Percentiles rank a stretch among this genome's conserved stretches.
These are phyloP conservation scores for Tinea pellionella DNA, from an alignment of 2,888 invertebrate genomes.

Conservation along the genomic window DNA sequence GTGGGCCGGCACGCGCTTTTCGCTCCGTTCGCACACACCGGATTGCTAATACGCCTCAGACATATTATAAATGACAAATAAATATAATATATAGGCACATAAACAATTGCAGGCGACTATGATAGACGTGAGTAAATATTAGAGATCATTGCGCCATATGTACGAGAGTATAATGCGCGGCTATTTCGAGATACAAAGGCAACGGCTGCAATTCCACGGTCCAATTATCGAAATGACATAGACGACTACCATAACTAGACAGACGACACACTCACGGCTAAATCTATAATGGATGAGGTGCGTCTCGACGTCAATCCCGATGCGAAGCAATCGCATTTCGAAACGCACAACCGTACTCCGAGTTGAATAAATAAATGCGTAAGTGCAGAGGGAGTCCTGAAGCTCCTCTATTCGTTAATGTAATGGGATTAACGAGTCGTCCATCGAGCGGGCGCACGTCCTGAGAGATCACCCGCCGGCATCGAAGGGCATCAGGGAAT, in stretches of 20 bases:
- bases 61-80: no score
- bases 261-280: constrained; percentile 48
- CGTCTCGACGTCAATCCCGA: constrained; percentile 54
- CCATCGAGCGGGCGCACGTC: background rate
- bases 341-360: constrained; percentile 45
- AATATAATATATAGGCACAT: no score
- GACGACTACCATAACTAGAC: constrained; percentile 38
- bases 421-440: constrained; percentile 23
- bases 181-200: constrained; percentile 23
- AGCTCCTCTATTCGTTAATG: constrained; percentile 43
- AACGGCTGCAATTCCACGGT: constrained; percentile 17
- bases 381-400: constrained; percentile 26
- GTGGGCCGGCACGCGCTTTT: constrained; percentile 46
- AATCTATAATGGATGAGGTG: constrained; percentile 68
- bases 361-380: constrained; percentile 28
- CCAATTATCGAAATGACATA: constrained; percentile 68
- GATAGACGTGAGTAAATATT: background rate
- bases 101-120: no score
- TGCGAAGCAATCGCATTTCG: constrained; percentile 51
- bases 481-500: constrained; percentile 31
- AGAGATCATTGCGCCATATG: constrained; percentile 49
- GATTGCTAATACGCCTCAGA: no score
- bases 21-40: background rate
- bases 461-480: background rate
- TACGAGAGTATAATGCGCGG: constrained; percentile 48